These are phyloP conservation scores for Drosophila bunnanda DNA, from an alignment of 2,888 invertebrate species.

Conservation along the genomic window DNA sequence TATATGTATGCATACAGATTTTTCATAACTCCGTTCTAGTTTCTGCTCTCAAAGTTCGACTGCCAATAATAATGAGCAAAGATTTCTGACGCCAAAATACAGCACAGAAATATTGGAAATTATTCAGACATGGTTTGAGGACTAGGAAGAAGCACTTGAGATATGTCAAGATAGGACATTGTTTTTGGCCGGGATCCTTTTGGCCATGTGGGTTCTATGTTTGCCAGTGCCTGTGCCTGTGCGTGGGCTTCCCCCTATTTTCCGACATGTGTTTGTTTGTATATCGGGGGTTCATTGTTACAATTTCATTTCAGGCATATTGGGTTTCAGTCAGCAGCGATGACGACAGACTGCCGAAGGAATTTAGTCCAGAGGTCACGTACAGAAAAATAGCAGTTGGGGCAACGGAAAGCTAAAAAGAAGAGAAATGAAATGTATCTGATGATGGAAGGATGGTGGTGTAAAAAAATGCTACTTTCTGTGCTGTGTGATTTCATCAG, in stretches of 20 bases:
- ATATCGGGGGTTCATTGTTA: slow-evolving; percentile 67
- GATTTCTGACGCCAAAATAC: slow-evolving; percentile 67
- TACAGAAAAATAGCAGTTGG: slow-evolving; percentile 41
- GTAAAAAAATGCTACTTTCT: slow-evolving; percentile 13
- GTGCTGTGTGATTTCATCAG: slow-evolving; percentile 27
- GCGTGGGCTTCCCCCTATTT: slow-evolving; percentile 33
- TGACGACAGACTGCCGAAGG: slow-evolving; percentile 57
- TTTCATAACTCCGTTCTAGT: slow-evolving; percentile 22
- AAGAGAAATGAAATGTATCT: slow-evolving; percentile 9
- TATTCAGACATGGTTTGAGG: slow-evolving; percentile 45
- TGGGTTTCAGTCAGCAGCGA: slow-evolving; percentile 62
- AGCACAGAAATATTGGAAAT: slow-evolving; percentile 58
- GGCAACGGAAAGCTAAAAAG: slow-evolving; percentile 1
- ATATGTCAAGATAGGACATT: slow-evolving; percentile 45
- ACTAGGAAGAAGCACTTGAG: slow-evolving; percentile 19
- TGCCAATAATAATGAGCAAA: slow-evolving; percentile 76
- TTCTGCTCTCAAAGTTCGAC: slow-evolving; percentile 40
- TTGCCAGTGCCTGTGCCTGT: slow-evolving; percentile 4
- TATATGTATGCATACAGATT: slow-evolving; percentile 4
- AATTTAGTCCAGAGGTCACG: slow-evolving; percentile 75
- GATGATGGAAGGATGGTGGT: neutral
- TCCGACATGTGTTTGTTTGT: slow-evolving; percentile 36
- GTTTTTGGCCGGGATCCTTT: slow-evolving; percentile 49
- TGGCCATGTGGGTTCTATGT: slow-evolving; percentile 53
- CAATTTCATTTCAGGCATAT: slow-evolving; percentile 75